Percentiles rank a stretch among this genome's conserved stretches.
Evolutionary conservation across 1,140 invertebrate species (phyloP).

Genomic region (Aleiodes sp.): DNA sequence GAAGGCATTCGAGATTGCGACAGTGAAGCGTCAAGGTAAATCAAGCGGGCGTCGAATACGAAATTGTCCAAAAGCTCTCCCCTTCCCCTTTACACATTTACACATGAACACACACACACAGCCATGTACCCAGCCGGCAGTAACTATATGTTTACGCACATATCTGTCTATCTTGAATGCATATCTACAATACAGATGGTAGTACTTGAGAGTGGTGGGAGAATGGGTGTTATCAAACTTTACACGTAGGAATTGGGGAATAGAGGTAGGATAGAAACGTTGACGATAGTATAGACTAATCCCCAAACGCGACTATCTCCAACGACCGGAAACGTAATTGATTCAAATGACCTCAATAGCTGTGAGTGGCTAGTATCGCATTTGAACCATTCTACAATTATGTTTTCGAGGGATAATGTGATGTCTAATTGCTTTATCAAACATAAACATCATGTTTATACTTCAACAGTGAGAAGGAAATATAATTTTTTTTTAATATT

Average conservation of each 20-base stretch:
- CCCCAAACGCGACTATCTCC: conserved; percentile 33
- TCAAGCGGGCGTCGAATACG: conserved; percentile 30
- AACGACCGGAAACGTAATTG: conserved; percentile 36
- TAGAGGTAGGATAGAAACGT: neutral
- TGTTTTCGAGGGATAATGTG: neutral
- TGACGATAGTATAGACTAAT: conserved; percentile 36
- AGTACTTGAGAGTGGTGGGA: conserved; percentile 7
- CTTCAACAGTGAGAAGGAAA: too few relatives aligned
- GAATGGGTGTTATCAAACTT: conserved; percentile 35
- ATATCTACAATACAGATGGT: neutral
- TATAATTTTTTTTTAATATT: too few relatives aligned
- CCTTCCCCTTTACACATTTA: too few relatives aligned
- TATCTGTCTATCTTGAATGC: conserved; percentile 5
- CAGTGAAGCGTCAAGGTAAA: conserved; percentile 23
- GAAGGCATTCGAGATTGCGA: conserved; percentile 15
- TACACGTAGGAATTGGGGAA: conserved; percentile 7
- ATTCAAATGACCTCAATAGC: conserved; percentile 38
- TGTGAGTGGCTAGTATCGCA: conserved; percentile 19
- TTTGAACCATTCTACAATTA: conserved; percentile 23
- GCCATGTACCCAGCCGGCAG: neutral
- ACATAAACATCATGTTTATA: neutral
- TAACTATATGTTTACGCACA: conserved; percentile 24
- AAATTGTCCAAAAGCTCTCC: neutral
- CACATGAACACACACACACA: too few relatives aligned
- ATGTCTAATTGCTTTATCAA: neutral